Conservation (phyloP, 2,113 vertebrate species). For the Jacana jacana region DNA sequence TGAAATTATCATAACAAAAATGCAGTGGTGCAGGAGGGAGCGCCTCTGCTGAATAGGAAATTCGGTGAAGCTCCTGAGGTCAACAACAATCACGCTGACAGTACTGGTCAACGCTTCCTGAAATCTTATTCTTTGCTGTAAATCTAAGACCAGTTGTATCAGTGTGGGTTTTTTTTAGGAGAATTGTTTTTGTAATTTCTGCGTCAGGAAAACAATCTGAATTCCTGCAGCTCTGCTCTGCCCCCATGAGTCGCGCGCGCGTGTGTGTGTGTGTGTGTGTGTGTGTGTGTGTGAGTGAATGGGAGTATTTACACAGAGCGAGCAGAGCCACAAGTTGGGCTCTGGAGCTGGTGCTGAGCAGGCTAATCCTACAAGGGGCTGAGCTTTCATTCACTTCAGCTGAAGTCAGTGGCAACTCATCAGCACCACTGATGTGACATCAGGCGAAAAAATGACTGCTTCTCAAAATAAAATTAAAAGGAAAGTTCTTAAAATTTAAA, state of each 20-base stretch:
- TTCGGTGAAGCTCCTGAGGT: neutral
- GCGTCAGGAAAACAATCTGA: neutral
- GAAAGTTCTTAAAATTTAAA: neutral
- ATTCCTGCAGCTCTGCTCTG: neutral
- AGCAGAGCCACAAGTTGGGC: neutral
- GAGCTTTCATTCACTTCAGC: neutral
- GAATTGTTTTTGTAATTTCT: neutral
- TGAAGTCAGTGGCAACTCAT: neutral
- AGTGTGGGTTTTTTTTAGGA: neutral
- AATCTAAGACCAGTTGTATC: neutral
- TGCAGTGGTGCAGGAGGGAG: neutral
- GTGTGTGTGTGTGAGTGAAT: neutral
- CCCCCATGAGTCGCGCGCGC: neutral
- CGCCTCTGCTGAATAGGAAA: neutral
- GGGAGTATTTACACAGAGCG: neutral
- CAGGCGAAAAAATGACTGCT: neutral
- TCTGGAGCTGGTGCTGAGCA: neutral
- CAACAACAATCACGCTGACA: neutral
- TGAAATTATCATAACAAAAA: neutral
- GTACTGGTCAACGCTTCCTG: neutral
- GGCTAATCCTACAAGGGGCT: neutral
- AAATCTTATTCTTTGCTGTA: neutral
- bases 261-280: too few species aligned
- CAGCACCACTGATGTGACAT: neutral
- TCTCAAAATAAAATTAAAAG: neutral